phyloP scores from a whole-genome alignment of 2,113 vertebrate species.

The Probosciger aterrimus region DNA sequence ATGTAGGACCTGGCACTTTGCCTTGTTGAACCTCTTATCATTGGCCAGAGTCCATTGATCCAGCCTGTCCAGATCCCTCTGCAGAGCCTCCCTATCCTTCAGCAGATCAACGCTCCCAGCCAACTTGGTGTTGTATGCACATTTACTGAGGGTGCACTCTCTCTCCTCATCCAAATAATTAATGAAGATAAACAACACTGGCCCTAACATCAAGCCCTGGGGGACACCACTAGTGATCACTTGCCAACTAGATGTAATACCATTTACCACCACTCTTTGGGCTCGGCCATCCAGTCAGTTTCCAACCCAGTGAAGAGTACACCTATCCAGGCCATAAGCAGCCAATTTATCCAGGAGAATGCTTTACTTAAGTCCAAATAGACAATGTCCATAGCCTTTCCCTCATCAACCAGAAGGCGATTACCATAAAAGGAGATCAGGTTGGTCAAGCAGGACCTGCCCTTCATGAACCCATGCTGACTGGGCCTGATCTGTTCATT shows the following conservation, averaged over 20 bases:
- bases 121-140: neutral
- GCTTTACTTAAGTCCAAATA: neutral
- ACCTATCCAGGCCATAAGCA: neutral
- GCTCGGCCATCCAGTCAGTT: neutral
- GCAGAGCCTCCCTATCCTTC: neutral
- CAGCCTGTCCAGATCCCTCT: neutral
- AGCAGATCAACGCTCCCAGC: neutral
- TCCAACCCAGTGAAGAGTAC: neutral
- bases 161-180: neutral
- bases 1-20: neutral
- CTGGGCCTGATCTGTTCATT: neutral
- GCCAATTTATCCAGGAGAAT: neutral
- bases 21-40: neutral
- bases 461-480: neutral
- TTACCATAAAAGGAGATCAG: neutral
- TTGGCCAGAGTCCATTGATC: neutral
- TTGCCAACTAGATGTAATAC: neutral
- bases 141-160: neutral
- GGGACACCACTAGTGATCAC: neutral
- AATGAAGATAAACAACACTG: neutral
- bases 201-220: neutral
- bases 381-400: neutral
- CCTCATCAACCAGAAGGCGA: neutral
- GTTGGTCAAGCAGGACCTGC: neutral
- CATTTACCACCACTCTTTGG: neutral